Evolutionary conservation across 2,888 invertebrate species (phyloP), one percentile per base, ranked within the genome.

Genomic region (Brachypalpus laphriformis): DNA sequence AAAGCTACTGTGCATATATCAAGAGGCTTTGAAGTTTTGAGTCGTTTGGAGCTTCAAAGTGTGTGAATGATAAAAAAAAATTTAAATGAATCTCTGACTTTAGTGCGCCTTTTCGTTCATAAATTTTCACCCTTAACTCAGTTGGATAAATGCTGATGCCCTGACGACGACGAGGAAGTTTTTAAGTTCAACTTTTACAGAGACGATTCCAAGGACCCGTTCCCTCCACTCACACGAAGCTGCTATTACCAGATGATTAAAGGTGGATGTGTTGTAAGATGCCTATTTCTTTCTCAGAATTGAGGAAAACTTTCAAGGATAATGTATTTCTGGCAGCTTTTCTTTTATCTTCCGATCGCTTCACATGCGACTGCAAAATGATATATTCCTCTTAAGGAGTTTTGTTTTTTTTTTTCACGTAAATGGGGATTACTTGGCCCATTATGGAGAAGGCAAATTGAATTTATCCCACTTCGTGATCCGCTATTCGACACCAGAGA

Each of bases 181-280:
- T 25, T 51, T 51, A 42, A 76, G 18, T 68, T 49, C 66, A 76
- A 76, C 57, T 76, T 76, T 66, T 40, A 18, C 14, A 42, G 20
- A 34, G 65, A 66, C 57, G 49, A 59, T 28, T 66, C 16, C 57
- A 71, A 49, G 22, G 22, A 14, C 18, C 20, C 28, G n/a, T 37
- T 51, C 18, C 5, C 28, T 51, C 14, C 3, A n/a, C 37, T 14
- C 40, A 7, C 51, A 37, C 14, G 22, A 16, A 37, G 25, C 45
- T 75, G 56, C 57, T 57, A 56, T 74, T 45, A 28, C 63, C 54
- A 42, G 54, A 74, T 74, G 63, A 63, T 63, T 74, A 54, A 74
- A 74, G 63, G 74, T 74, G 45, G n/a, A 59, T 34, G 37, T 49
- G 28, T 18, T 49, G 7, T 74, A 34, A 34, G 34, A 9, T 34